phyloP scores from a whole-genome alignment of 2,888 invertebrate species.

The Erannis defoliaria region DNA sequence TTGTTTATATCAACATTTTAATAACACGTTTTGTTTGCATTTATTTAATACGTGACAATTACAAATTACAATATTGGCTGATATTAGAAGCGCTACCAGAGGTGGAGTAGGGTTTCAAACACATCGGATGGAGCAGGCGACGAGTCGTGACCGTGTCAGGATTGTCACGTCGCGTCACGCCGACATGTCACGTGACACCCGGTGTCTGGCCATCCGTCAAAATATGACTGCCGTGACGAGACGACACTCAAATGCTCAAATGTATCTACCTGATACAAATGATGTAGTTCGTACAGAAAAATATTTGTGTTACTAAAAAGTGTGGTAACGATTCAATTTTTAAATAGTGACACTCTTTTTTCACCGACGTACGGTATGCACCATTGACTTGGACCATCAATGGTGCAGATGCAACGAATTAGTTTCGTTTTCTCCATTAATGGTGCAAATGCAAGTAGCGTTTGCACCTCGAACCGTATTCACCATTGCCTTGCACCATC shows the following conservation, averaged over 20 bases:
- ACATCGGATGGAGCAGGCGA: constrained; percentile 60
- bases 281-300: too few relatives aligned
- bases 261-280: background rate
- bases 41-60: background rate
- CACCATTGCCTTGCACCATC: too few relatives aligned
- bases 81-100: constrained; percentile 12
- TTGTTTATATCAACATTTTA: too few relatives aligned
- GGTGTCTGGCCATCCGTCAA: constrained; percentile 62
- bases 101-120: constrained; percentile 70
- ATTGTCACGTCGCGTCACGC: constrained; percentile 44
- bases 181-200: constrained; percentile 53
- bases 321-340: too few relatives aligned
- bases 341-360: too few relatives aligned
- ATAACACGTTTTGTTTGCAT: background rate
- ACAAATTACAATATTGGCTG: background rate
- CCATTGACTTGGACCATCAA: too few relatives aligned
- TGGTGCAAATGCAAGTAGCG: too few relatives aligned
- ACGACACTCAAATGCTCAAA: constrained; percentile 13
- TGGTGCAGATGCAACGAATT: too few relatives aligned
- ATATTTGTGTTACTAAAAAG: too few relatives aligned
- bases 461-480: too few relatives aligned
- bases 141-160: constrained; percentile 76
- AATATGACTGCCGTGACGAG: constrained; percentile 64
- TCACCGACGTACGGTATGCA: too few relatives aligned
- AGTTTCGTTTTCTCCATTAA: too few relatives aligned